These are phyloP conservation scores for Lycocorax pyrrhopterus DNA, from an alignment of 2,113 vertebrate genomes.

Conservation along the genomic window DNA sequence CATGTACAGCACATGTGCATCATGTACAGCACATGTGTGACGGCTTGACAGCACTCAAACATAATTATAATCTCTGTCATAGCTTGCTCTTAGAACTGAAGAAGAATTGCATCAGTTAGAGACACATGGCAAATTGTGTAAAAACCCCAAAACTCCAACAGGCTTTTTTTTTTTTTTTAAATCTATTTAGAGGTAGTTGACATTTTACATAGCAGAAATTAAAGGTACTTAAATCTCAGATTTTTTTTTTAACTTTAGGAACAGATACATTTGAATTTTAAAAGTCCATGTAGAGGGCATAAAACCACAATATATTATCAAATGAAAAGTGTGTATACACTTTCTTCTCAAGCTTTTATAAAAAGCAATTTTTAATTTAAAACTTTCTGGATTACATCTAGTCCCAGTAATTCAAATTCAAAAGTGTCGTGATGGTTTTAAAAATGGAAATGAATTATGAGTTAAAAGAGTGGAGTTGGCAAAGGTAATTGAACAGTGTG, in stretches of 20 bases:
- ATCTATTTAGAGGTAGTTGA: neutral
- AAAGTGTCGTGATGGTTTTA: neutral
- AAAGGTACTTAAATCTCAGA: neutral
- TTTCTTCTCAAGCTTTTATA: neutral
- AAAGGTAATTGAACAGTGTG: neutral
- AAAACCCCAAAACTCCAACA: neutral
- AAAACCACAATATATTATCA: neutral
- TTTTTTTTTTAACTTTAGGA: neutral
- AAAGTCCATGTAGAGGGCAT: neutral
- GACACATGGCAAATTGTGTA: constrained; percentile 39
- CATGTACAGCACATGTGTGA: neutral
- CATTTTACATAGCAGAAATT: neutral
- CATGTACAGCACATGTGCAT: neutral
- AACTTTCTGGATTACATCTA: neutral
- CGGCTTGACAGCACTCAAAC: neutral
- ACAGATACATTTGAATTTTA: neutral
- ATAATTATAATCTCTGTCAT: neutral
- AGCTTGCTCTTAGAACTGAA: constrained; percentile 23
- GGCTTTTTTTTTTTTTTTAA: neutral
- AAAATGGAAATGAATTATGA: neutral
- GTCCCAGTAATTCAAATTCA: neutral
- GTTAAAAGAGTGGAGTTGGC: neutral
- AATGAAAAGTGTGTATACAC: neutral
- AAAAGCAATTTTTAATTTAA: neutral
- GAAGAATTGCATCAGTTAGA: neutral